Evolutionary conservation across 2,888 invertebrate genomes (phyloP), one percentile per base, ranked within the genome.

Genomic region (Eupithecia vulgata): DNA sequence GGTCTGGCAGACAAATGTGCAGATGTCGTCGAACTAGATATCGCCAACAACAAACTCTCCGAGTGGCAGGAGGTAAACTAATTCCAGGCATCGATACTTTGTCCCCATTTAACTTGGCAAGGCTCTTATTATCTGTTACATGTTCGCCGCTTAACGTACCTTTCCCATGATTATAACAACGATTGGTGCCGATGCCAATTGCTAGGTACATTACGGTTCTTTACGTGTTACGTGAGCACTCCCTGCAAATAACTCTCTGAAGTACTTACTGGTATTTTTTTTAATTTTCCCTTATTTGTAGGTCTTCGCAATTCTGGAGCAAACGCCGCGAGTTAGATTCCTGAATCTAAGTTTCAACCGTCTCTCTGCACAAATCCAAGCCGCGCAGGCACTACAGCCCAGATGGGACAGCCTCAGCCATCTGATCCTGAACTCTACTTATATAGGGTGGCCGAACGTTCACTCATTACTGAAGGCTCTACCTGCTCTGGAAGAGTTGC

Each of bases 321-420:
- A 97, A 87, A 97, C 98, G 95, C 98, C 98, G 40, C 96, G 97
- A 81, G 96, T 99, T 77, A 97, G 97, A 85, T 98, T 99, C 90
- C 96, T 99, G 68, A 99, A 99, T 89, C 91, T 99, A 81, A 98
- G 98, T 89, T 98, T 98, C 91, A 99, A 99, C 90, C 96, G 96
- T 78, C 94, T 98, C 57, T 96, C 96, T 48, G 96, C 96, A 70
- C 96, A 97, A 69, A 92, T 97, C 35, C 95, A 95, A 78, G 94
- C 95, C 10, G 95, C 95, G 42, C 94, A 94, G 74, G 89, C 93
- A 1, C 85, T 94, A 13, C 87, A 88, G 64, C 94, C 93, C 3
- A 87, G 88, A 72, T 95, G 95, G 95, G 95, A 95, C 84, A 95
- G 95, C 82, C 94, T 97, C 45, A 96, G 96, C 79, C 97, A 97